Evolutionary conservation across 2,888 invertebrate species (phyloP), one percentile per base, ranked within the genome.

Genomic region (Drosophila buzzatii): DNA sequence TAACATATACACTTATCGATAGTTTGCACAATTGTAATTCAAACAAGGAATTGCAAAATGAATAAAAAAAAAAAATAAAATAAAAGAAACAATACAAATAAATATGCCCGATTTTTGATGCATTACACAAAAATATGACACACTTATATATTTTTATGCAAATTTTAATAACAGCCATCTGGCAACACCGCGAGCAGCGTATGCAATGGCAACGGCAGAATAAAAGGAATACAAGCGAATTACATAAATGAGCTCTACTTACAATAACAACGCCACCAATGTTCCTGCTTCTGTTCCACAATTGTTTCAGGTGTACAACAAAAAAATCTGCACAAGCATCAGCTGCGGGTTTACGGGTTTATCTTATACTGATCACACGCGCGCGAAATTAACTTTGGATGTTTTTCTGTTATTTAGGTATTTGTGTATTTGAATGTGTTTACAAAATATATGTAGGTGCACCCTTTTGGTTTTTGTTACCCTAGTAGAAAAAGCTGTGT

Each of bases 211-310:
- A 75, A 33, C 52, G 49, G 57, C 49, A 2, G 44, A 47, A 63
- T 52, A 53, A 58, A 57, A 60, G 55, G 53, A 61, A 87, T 23
- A 70, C 55, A 69, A 72, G 41, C 51, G 65, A 85, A 89, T 85
- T 85, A 85, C 73, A 85, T 85, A 85, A 85, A 85, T 64, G 67
- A 68, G 68, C 70, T 44, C 57, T 76, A 85, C 85, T 85, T 82
- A 85, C 85, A 85, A 82, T 59, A 82, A 77, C 71, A 89, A 82
- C 62, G 56, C 47, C 58, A 45, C 73, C 58, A 55, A 56, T 45
- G 47, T 60, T 76, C 55, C 39, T 39, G 23, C 59, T 59, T 44
- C 59, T 59, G 47, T 61, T 61, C 37, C 42, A 31, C 44, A 66
- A 35, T 70, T 73, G 57, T 65, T 68, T 57, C 18, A 53, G 39